phyloP scores from a whole-genome alignment of 2,797 vertebrate genomes.

The Pseudomugil tenellus region DNA sequence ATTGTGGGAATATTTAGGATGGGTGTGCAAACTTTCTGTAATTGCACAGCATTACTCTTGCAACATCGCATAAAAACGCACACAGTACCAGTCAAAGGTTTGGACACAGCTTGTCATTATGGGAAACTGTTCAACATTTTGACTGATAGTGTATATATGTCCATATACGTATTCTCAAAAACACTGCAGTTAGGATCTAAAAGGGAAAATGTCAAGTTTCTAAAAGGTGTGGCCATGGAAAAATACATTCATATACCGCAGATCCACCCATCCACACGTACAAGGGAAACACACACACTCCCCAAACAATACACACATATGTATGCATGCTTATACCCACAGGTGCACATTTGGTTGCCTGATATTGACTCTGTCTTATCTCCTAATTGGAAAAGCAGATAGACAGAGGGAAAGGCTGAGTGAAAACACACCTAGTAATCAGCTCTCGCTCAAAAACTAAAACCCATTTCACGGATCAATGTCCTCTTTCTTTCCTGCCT shows the following conservation, averaged over 20 bases:
- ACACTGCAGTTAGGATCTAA: constrained; percentile 23
- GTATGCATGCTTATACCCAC: constrained; percentile 23
- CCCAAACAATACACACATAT: constrained; percentile 28
- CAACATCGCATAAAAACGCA: constrained; percentile 27
- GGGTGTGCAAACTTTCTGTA: constrained; percentile 45
- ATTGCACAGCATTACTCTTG: constrained; percentile 46
- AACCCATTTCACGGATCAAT: constrained; percentile 86
- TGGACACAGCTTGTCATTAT: too few species aligned
- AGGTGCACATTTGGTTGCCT: constrained; percentile 35
- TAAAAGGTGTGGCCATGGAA: constrained; percentile 65
- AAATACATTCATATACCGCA: constrained; percentile 43
- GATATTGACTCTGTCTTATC: constrained; percentile 84
- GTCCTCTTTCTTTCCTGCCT: constrained; percentile 72
- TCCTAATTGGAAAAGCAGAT: constrained; percentile 85
- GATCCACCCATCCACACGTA: constrained; percentile 41
- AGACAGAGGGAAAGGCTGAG: constrained; percentile 69
- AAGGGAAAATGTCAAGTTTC: constrained; percentile 42
- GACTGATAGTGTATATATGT: neutral
- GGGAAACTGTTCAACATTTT: too few species aligned
- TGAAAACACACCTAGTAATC: constrained; percentile 83
- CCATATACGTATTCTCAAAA: constrained; percentile 15
- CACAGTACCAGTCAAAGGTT: too few species aligned
- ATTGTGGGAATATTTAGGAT: constrained; percentile 51
- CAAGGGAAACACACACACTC: neutral
- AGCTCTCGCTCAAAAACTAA: constrained; percentile 80